These are phyloP conservation scores for Drosophila bunnanda DNA, from an alignment of 2,888 invertebrate genomes.

Conservation along the genomic window DNA sequence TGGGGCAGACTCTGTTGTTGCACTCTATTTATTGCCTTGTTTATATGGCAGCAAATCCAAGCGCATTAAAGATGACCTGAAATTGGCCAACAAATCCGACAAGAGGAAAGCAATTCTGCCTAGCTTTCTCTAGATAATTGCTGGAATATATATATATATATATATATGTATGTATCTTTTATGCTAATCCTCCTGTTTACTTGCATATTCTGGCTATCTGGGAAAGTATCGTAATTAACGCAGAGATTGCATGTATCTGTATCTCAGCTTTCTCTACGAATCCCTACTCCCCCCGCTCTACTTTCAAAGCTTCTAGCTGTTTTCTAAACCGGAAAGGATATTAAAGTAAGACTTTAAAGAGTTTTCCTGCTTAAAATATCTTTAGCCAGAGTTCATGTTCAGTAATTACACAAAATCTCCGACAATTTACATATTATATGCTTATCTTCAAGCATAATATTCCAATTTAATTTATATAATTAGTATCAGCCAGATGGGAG, in stretches of 20 bases:
- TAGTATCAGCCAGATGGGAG: slow-evolving; percentile 2
- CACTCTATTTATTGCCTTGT: slow-evolving; percentile 23
- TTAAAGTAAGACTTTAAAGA: neutral
- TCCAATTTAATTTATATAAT: slow-evolving; percentile 25
- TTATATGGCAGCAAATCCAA: slow-evolving; percentile 5
- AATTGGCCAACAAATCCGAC: slow-evolving; percentile 2
- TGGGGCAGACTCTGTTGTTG: neutral
- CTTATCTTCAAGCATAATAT: neutral
- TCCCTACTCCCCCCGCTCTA: neutral
- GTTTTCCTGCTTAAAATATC: neutral
- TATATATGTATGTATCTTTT: slow-evolving; percentile 1
- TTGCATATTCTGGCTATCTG: slow-evolving; percentile 23
- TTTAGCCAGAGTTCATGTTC: neutral
- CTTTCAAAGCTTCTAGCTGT: no score
- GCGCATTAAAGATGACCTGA: slow-evolving; percentile 14
- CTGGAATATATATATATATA: neutral
- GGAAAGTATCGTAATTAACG: slow-evolving; percentile 35
- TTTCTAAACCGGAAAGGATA: neutral
- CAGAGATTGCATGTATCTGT: slow-evolving; percentile 30
- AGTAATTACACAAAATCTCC: neutral
- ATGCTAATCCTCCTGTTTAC: slow-evolving; percentile 17
- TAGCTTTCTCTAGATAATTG: neutral
- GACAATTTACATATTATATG: neutral
- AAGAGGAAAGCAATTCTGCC: neutral
- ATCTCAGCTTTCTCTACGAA: slow-evolving; percentile 16